Base-by-base conservation (phyloP, 2,797 vertebrate species). In the Siniperca undulata region DNA sequence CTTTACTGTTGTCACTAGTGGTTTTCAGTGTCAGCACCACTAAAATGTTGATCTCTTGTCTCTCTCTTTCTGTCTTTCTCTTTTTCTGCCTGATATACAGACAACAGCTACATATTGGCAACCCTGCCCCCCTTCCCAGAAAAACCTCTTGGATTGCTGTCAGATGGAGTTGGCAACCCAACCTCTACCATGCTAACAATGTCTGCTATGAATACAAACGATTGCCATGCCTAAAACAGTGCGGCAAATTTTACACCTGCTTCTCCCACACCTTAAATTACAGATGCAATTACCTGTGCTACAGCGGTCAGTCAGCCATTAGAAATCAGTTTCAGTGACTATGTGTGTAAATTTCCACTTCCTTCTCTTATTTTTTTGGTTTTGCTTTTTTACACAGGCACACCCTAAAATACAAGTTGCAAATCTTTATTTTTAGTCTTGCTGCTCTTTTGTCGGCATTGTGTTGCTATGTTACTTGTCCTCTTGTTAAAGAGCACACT, bases 201-300 rank as follows among this genome's bases (percentile, higher is more conserved):
- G 64, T 85, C 78, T 73, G 74, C 84, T 85, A 86, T 87, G 71
- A 90, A 91, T 88, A 88, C 82, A 86, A 81, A 79, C 76, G 64
- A 82, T 80, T 72, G 59, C 50, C 50, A 81, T 77, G 58, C 59
- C 69, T 65, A 68, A 68, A 81, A 81, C 77, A 52, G 79, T 58
- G 64, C 30, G 6, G 38, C 48, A 71, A 50, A 75, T 76, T 77
- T 81, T 62, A 80, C 80, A 91, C 79, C 82, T 82, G 85, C 83
- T 81, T 90, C 73, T 83, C 74, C 48, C 50, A 70, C 87, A 84
- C 73, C 52, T 81, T 72, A 75, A 82, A 84, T 89, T 61, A 80
- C 52, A 70, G 40, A 70, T 77, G 74, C 80, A 86, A 87, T 87
- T 85, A 87, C 60, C 65, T 82, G 70, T 59, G 77, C 67, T 46